These are phyloP conservation scores for Leptinotarsa haldemani DNA, from an alignment of 2,888 invertebrate species.

Conservation along the genomic window DNA sequence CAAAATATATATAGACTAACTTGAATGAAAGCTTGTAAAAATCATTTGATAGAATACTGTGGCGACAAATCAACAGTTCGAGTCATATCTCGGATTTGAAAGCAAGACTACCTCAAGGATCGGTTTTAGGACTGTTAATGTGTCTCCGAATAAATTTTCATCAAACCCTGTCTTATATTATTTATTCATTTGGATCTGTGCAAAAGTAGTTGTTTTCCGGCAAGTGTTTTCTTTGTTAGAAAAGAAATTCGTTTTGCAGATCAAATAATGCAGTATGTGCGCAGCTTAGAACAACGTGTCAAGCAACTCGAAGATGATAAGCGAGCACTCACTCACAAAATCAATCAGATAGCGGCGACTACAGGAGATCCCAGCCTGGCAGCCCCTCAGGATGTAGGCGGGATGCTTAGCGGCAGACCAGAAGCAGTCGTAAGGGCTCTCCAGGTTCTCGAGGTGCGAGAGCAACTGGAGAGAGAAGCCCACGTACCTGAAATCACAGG, in stretches of 20 bases:
- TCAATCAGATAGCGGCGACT: constrained; percentile 66
- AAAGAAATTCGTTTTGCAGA: constrained; percentile 66
- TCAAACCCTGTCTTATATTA: too few species aligned
- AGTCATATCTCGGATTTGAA: too few species aligned
- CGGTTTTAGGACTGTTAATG: too few species aligned
- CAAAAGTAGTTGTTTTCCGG: too few species aligned
- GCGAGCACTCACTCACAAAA: constrained; percentile 69
- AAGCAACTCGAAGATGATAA: constrained; percentile 87
- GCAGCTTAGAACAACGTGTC: constrained; percentile 88
- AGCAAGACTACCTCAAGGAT: too few species aligned
- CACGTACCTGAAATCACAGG: constrained; percentile 48
- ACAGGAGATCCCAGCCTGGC: constrained; percentile 64
- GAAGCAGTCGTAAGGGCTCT: constrained; percentile 94
- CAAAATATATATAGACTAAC: too few species aligned
- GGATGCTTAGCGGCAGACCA: constrained; percentile 77
- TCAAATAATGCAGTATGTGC: constrained; percentile 91
- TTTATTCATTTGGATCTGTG: too few species aligned
- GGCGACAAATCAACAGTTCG: too few species aligned
- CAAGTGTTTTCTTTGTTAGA: too few species aligned
- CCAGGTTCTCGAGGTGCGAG: constrained; percentile 81
- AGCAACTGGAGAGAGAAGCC: constrained; percentile 82
- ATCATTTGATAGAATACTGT: too few species aligned
- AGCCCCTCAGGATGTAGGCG: constrained; percentile 59
- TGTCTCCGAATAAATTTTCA: too few species aligned
- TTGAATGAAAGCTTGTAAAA: too few species aligned